Conservation (phyloP, 2,888 invertebrate genomes). For the Seladonia tumulorum region DNA sequence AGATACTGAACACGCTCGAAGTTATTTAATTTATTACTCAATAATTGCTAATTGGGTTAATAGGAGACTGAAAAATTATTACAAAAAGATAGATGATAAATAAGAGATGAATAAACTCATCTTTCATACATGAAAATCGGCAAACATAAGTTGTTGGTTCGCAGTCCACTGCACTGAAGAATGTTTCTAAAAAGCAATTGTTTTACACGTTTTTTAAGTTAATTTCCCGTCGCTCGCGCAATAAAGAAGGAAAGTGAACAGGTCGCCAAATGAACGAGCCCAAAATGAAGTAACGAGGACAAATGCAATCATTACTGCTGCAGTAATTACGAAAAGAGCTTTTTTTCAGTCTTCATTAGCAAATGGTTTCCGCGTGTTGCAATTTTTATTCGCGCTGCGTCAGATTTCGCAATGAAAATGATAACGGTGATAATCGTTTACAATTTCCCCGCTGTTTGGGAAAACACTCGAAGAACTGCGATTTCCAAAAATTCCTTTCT, state of each 20-base stretch:
- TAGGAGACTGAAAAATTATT: no score
- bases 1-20: no score
- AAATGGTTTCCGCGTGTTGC: background rate
- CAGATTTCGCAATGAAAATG: background rate
- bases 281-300: background rate
- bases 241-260: background rate
- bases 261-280: background rate
- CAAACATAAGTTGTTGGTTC: no score
- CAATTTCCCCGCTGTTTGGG: background rate
- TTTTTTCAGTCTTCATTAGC: background rate
- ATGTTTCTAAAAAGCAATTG: no score
- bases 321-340: background rate
- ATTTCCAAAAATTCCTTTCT: background rate
- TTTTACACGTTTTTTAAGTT: background rate
- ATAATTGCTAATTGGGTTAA: no score
- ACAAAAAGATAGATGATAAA: no score
- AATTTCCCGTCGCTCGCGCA: background rate
- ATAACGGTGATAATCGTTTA: background rate
- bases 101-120: no score
- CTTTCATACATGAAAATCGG: no score
- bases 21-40: no score
- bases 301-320: background rate
- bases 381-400: background rate
- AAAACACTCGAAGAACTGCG: background rate
- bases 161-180: no score